Base-by-base conservation (phyloP, 2,797 vertebrate species). In the Anolis apletophallus region DNA sequence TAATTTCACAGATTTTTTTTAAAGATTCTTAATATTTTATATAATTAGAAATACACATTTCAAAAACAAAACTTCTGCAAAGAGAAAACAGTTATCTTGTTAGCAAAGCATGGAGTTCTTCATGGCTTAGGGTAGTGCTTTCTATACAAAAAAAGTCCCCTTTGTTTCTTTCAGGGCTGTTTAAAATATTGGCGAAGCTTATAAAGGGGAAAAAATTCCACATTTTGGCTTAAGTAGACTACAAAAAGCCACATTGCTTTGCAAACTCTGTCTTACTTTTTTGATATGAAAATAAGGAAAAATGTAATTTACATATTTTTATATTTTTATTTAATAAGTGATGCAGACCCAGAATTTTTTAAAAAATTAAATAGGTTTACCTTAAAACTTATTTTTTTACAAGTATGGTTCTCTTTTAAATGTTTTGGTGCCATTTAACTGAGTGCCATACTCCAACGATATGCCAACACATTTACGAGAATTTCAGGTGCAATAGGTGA, bases 231-330 rank as follows among this genome's bases (percentile, higher is more conserved):
- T 98, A 97, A 98, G 98, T 97, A 98, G 98, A 99, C 98, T 99
- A 99, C 98, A 98, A 99, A 98, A 99, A 99, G 98, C 98, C 99
- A 99, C 98, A 99, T 98, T 98, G 98, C 98, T 98, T 99, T 98
- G 98, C 98, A 98, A 99, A 98, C 97, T 98, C 98, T 98, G 96
- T 97, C 96, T 97, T 96, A 97, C 96, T 97, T 98, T 40, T 97
- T 97, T 98, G 97, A 99, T 99, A 99, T 98, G 99, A 99, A 99
- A 99, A 99, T 98, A 99, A 99, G 98, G 98, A 98, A 97, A 73
- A 99, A 98, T 98, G 98, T 99, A 99, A 98, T 98, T 98, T 99
- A 99, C 98, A 99, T 97, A 96, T 97, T 97, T 97, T 95, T 96
- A 96, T 96, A 95, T 94, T 97, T 97, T 97, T 98, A 98, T 97